Percentiles rank a stretch among this genome's conserved stretches.
phyloP scores from a whole-genome alignment of 2,888 invertebrate species.

The Limnephilus lunatus region DNA sequence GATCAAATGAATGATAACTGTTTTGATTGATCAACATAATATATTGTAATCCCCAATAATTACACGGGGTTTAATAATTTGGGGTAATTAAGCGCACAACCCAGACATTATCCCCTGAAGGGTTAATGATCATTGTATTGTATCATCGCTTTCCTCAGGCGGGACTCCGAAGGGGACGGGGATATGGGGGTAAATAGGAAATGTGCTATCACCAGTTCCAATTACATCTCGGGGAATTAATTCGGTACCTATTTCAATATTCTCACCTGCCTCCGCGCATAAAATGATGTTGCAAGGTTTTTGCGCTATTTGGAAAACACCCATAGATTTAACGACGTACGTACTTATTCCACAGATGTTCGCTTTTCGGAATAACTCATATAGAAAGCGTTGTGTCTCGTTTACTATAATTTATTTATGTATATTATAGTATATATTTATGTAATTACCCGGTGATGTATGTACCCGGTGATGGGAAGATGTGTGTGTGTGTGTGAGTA shows the following conservation, averaged over 20 bases:
- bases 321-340: not conserved
- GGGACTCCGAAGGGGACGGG: not conserved
- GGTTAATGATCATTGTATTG: slow-evolving; percentile 17
- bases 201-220: not conserved
- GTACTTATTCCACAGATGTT: not conserved
- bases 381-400: too few species aligned
- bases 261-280: not conserved
- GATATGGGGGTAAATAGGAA: not conserved
- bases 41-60: not conserved
- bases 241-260: not conserved
- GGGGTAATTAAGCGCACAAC: not conserved
- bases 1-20: not conserved
- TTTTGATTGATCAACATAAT: not conserved
- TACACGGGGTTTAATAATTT: not conserved
- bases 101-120: not conserved
- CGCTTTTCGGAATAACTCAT: too few species aligned
- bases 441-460: too few species aligned
- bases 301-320: not conserved
- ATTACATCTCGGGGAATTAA: not conserved
- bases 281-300: not conserved
- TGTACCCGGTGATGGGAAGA: too few species aligned
- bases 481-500: too few species aligned
- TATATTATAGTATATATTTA: too few species aligned
- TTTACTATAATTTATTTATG: too few species aligned
- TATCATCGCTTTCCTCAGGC: slow-evolving; percentile 2